Base-by-base conservation (phyloP, 1,140 invertebrate species). In the Idris sp. region DNA sequence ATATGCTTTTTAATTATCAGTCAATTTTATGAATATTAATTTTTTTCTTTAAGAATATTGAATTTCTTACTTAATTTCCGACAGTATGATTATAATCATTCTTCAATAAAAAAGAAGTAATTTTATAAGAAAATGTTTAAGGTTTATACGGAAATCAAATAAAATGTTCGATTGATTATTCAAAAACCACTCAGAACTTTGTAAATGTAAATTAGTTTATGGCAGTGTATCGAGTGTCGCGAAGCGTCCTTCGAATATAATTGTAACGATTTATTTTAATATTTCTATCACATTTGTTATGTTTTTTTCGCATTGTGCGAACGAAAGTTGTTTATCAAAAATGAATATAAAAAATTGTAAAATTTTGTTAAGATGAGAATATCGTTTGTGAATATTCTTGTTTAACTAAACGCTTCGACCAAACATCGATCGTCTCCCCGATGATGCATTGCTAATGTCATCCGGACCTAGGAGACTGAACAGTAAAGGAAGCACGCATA, bases 401-500 rank as follows among this genome's bases (percentile, higher is more conserved):
- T 59, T 35, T 28, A 65, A 59, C 31, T 28, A 44, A 59, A 16
- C 33, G 11, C 48, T 59, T 53, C 25, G 28, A 59, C 33, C 15
- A 13, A 69, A 69, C 44, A 53, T 53, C 26, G 35, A 51, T 10
- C 44, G 36, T 73, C 38, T 59, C 40, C 53, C 48, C 14, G 19
- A 51, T 49, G 33, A 58, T 68, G 49, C n/a, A 68, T 54, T 30
- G 35, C 35, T 40, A 62, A 74, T 15, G 44, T 49, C 44, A 56
- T 64, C 38, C 58, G 35, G 48, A 43, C 22, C 26, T 56, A 35
- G 79, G 74, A 80, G 78, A 83, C 79, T 77, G 74, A 78, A 75
- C 81, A 78, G 78, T 59, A 72, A 75, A 78, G 85, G 86, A 87
- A 87, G 85, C 84, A 85, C 84, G 80, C 83, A 62, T 65, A 65